These are phyloP conservation scores for Mus spretus DNA, from an alignment of 2,797 vertebrate species.

Conservation along the genomic window DNA sequence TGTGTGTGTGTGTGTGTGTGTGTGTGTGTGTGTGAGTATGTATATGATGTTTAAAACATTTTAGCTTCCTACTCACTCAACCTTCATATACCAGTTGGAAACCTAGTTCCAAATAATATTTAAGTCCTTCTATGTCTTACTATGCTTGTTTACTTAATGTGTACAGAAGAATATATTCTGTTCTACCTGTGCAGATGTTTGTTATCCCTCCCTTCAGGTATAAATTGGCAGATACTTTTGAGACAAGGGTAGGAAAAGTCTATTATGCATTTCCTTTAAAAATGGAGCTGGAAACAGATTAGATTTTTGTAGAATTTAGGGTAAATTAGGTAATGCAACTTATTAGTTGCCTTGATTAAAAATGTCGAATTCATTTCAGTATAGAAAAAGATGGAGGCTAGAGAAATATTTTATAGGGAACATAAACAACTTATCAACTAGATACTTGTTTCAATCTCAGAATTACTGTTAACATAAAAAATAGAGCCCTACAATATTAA, in stretches of 20 bases:
- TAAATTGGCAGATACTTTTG: slow-evolving; percentile 36
- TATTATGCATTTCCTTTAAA: not conserved
- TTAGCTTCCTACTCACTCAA: not conserved
- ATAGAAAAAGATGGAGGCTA: not conserved
- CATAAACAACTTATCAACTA: slow-evolving; percentile 1
- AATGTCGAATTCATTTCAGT: not conserved
- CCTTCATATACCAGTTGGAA: not conserved
- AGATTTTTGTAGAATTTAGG: slow-evolving; percentile 2
- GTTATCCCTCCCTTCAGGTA: slow-evolving; percentile 11
- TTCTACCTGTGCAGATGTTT: not conserved
- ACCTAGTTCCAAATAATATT: slow-evolving; percentile 55
- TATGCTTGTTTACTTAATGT: slow-evolving; percentile 17
- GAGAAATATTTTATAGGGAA: not conserved
- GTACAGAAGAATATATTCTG: slow-evolving; percentile 24
- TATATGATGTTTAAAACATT: slow-evolving; percentile 44
- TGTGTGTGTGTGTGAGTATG: no score
- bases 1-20: no score
- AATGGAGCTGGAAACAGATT: not conserved
- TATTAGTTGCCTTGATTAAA: not conserved
- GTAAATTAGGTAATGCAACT: not conserved
- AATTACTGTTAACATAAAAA: slow-evolving; percentile 51
- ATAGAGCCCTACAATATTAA: slow-evolving; percentile 17
- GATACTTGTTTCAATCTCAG: slow-evolving; percentile 31
- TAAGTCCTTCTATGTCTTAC: not conserved
- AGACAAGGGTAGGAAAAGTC: not conserved